These are phyloP conservation scores for Syrmaticus mikado DNA, from an alignment of 2,113 vertebrate species.

Conservation along the genomic window DNA sequence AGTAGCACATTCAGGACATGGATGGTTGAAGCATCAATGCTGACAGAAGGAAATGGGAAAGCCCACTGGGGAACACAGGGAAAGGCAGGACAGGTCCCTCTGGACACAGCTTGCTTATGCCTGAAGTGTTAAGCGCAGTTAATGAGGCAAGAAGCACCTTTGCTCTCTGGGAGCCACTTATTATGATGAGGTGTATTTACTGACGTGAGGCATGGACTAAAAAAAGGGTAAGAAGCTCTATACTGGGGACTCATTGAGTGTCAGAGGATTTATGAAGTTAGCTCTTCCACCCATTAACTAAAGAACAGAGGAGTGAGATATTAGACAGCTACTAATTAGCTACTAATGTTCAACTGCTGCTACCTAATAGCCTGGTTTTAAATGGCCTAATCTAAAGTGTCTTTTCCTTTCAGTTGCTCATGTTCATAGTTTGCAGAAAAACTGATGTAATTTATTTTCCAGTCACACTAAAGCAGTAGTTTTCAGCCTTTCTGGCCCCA, in stretches of 20 bases:
- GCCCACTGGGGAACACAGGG: slow-evolving; percentile 19
- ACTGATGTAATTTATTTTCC: not conserved
- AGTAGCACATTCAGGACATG: slow-evolving; percentile 58
- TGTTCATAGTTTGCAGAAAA: not conserved
- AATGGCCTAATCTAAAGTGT: not conserved
- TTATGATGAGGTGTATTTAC: slow-evolving; percentile 32
- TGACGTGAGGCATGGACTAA: not conserved
- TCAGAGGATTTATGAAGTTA: not conserved
- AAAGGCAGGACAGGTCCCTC: slow-evolving; percentile 40
- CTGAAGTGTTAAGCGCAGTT: slow-evolving; percentile 31
- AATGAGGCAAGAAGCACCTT: slow-evolving; percentile 59
- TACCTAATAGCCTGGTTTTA: not conserved
- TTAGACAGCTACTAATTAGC: slow-evolving; percentile 6
- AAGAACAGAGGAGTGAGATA: not conserved
- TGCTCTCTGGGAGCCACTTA: slow-evolving; percentile 34
- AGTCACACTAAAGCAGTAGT: not conserved
- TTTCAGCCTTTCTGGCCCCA: not conserved
- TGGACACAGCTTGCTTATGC: not conserved
- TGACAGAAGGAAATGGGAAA: slow-evolving; percentile 64
- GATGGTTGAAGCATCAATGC: slow-evolving; percentile 59
- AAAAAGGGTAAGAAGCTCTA: not conserved
- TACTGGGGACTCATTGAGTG: not conserved
- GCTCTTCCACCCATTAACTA: slow-evolving; percentile 23
- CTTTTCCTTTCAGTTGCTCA: not conserved
- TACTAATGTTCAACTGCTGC: not conserved